Conservation (phyloP, 1,140 invertebrate species). For the Drosophila carrolli region DNA sequence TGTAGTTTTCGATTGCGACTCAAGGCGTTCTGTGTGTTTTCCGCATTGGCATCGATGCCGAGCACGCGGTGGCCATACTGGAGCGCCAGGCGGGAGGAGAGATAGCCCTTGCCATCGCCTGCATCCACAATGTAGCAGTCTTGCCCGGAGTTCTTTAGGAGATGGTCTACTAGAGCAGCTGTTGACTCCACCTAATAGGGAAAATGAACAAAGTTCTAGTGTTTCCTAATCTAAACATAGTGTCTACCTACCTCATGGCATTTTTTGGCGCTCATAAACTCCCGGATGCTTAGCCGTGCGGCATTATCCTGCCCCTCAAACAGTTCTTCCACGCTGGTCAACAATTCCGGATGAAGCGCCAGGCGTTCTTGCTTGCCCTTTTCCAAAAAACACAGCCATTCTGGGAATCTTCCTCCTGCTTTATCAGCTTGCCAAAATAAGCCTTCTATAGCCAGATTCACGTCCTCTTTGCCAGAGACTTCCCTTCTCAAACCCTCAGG, state of each 20-base stretch:
- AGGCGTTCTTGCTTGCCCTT: constrained; percentile 51
- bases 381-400: constrained; percentile 69
- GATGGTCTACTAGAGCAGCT: constrained; percentile 85
- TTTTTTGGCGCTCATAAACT: constrained; percentile 93
- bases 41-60: constrained; percentile 90
- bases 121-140: constrained; percentile 89
- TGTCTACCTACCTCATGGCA: constrained; percentile 90
- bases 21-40: constrained; percentile 88
- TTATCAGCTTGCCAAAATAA: constrained; percentile 59
- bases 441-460: constrained; percentile 59
- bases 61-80: constrained; percentile 90
- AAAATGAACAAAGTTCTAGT: neutral
- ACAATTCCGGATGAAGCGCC: constrained; percentile 80
- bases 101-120: constrained; percentile 94
- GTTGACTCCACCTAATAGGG: constrained; percentile 85
- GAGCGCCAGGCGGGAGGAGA: constrained; percentile 90
- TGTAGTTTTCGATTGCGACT: constrained; percentile 87
- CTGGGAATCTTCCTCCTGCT: constrained; percentile 12
- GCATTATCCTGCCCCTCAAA: constrained; percentile 58
- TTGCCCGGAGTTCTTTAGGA: constrained; percentile 33
- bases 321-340: constrained; percentile 76
- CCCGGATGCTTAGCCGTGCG: constrained; percentile 84
- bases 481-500: constrained; percentile 86
- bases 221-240: neutral
- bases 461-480: constrained; percentile 63